phyloP scores from a whole-genome alignment of 2,113 vertebrate genomes.

The Prinia subflava region DNA sequence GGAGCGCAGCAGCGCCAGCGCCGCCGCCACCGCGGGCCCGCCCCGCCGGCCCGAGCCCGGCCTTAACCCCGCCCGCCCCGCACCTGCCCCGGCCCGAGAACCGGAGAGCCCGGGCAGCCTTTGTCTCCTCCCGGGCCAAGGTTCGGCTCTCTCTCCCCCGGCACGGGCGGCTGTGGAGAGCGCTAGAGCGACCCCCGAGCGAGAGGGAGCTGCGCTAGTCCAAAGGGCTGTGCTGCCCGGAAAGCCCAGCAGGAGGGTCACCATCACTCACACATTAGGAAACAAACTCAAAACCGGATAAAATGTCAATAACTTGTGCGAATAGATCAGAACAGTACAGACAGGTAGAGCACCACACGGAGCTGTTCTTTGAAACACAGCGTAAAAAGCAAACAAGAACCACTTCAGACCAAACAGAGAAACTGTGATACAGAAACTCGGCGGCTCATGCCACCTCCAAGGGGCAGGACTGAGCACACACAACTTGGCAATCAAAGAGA shows the following conservation, averaged over 20 bases:
- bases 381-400: neutral
- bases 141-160: neutral
- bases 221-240: fast-evolving
- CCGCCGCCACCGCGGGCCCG: neutral
- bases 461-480: neutral
- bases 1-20: neutral
- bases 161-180: fast-evolving
- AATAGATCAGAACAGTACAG: neutral
- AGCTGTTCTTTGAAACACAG: fast-evolving
- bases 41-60: too few relatives aligned
- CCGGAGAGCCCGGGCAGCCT: fast-evolving
- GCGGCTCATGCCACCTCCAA: fast-evolving
- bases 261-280: fast-evolving
- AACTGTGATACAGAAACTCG: fast-evolving
- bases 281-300: neutral
- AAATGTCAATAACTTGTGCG: fast-evolving
- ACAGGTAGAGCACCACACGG: fast-evolving
- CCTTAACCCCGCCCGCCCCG: neutral
- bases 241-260: neutral
- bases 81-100: neutral
- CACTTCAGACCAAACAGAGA: neutral
- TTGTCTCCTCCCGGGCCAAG: fast-evolving
- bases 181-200: fast-evolving
- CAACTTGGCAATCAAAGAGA: neutral
- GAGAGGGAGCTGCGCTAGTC: fast-evolving